Base-by-base conservation (phyloP, 2,797 vertebrate genomes). In the Takifugu rubripes region DNA sequence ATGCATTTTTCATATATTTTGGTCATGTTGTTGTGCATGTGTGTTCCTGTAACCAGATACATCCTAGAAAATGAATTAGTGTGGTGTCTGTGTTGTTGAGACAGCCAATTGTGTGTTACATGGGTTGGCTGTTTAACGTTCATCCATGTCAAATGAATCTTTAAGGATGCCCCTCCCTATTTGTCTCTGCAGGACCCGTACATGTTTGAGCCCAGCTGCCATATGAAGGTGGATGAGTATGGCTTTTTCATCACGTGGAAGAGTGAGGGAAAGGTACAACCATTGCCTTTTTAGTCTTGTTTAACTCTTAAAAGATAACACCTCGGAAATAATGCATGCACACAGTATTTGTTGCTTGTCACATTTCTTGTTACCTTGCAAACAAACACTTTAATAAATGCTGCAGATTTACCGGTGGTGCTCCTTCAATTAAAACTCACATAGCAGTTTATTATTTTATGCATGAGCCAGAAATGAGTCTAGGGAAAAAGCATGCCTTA, bases 181-280 rank as follows among this genome's bases (percentile, higher is more conserved):
- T 21, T 46, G 16, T 46, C 4, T 36, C 24, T 71, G 7, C 81
- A 99, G 97, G 97, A 99, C 78, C 95, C 96, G 1, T 96, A 93
- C 70, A 86, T 94, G 42, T 96, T 98, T 83, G 96, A 99, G 86
- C 93, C 96, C 66, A 94, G 92, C 84, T 97, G 95, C 83, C 93
- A 94, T 82, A 94, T 98, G 87, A 94, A 90, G 84, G 94, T 98
- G 73, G 97, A 99, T 33, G 95, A 98, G 82, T 97, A 91, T 69
- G 97, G 96, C 25, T 98, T 98, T 80, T 99, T 98, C 85, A 91
- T 98, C 70, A 94, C 93, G 24, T 99, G 97, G 97, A 98, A 94
- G 86, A 96, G 92, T 59, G 96, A 99, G 79, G 97, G 95, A 91
- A 98, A 97, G 96, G 97, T 99, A 93, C 3, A 2, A 1, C 36